Percentiles rank a stretch among this genome's conserved stretches.
phyloP scores from a whole-genome alignment of 2,113 vertebrate genomes.

The Hippocampus comes region DNA sequence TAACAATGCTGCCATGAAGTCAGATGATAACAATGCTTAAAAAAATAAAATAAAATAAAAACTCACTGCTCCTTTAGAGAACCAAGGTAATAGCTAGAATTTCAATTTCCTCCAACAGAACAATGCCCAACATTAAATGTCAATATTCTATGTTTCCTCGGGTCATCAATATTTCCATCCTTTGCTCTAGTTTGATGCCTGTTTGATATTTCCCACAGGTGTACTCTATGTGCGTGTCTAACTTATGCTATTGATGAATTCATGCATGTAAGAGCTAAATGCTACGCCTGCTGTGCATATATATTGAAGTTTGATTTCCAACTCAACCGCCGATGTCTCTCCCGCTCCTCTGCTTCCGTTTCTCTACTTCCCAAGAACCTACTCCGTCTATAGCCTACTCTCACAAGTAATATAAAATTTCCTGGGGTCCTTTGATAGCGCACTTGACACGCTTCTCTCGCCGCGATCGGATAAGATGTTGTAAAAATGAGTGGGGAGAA shows the following conservation, averaged over 20 bases:
- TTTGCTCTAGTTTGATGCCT: not conserved
- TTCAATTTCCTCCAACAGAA: not conserved
- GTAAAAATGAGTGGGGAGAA: constrained; percentile 11
- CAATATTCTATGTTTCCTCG: not conserved
- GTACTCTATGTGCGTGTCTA: not conserved
- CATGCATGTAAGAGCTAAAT: not conserved
- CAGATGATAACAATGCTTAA: no score
- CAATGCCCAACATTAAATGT: not conserved
- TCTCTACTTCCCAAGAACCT: not conserved
- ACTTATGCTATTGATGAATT: not conserved
- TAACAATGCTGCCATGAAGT: no score
- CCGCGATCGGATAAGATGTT: constrained; percentile 25
- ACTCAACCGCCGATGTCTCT: not conserved
- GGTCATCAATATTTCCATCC: not conserved
- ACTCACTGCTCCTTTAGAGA: not conserved
- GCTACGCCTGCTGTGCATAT: not conserved
- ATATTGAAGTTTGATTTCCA: not conserved
- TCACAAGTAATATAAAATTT: constrained; percentile 26
- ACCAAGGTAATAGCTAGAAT: not conserved
- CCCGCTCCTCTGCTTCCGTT: not conserved
- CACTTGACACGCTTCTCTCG: constrained; percentile 23
- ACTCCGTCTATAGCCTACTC: constrained; percentile 8
- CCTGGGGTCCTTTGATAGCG: constrained; percentile 18
- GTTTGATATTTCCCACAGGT: not conserved
- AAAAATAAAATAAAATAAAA: not conserved